These are phyloP conservation scores for Pseudococcus viburni DNA, from an alignment of 2,888 invertebrate genomes.

Conservation along the genomic window DNA sequence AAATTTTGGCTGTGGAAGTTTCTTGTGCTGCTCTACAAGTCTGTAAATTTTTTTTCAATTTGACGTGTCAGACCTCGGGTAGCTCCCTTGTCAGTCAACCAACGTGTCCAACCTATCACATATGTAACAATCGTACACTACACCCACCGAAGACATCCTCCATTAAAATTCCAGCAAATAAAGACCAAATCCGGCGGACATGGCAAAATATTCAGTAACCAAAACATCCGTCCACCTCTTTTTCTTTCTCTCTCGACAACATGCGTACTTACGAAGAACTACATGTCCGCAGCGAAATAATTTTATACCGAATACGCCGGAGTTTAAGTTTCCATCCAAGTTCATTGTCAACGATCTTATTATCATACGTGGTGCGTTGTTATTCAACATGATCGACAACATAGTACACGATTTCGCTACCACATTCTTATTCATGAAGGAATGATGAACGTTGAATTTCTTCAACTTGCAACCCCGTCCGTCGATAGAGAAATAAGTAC, in stretches of 20 bases:
- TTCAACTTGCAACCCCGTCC: constrained; percentile 13
- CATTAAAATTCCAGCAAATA: constrained; percentile 22
- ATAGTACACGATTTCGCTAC: constrained; percentile 36
- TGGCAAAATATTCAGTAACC: constrained; percentile 1
- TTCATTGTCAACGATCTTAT: constrained; percentile 22
- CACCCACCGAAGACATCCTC: constrained; percentile 1
- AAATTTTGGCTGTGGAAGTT: too few species aligned
- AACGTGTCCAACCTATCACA: too few species aligned
- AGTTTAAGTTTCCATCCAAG: not conserved
- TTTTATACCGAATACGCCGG: not conserved
- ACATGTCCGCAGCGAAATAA: not conserved
- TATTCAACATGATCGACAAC: constrained; percentile 11
- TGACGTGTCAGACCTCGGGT: too few species aligned
- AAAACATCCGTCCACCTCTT: not conserved
- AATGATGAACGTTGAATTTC: not conserved
- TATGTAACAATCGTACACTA: not conserved
- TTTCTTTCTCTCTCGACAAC: not conserved
- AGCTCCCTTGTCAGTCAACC: too few species aligned
- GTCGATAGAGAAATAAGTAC: not conserved
- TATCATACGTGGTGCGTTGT: not conserved
- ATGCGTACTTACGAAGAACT: not conserved
- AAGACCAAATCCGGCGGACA: constrained; percentile 39
- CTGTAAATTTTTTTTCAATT: too few species aligned
- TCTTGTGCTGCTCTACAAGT: too few species aligned
- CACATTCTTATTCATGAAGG: constrained; percentile 31